Evolutionary conservation across 2,113 vertebrate genomes (phyloP).

Genomic region (Charina bottae): DNA sequence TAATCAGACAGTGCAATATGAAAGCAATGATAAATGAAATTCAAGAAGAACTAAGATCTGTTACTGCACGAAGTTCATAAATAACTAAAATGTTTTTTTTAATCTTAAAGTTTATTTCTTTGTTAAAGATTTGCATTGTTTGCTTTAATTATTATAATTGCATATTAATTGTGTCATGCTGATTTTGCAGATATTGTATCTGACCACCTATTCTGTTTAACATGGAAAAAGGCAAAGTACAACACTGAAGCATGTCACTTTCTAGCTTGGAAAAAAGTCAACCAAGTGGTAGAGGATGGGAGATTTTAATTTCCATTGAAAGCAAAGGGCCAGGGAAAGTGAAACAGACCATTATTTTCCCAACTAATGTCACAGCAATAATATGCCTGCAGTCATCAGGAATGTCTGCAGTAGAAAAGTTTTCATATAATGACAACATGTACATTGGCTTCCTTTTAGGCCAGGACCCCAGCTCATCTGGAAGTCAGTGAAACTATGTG

Average conservation of each 20-base stretch:
- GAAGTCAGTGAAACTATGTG: not conserved
- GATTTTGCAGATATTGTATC: not conserved
- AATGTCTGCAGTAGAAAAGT: not conserved
- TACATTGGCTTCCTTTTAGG: not conserved
- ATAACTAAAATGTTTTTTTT: slow-evolving; percentile 18
- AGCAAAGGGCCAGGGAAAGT: not conserved
- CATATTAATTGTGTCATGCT: not conserved
- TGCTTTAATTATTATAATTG: not conserved
- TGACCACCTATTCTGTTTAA: not conserved
- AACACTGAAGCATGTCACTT: not conserved
- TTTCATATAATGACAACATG: not conserved
- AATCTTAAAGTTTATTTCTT: not conserved
- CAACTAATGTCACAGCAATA: not conserved
- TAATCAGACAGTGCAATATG: slow-evolving; percentile 69
- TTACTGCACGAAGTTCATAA: slow-evolving; percentile 7
- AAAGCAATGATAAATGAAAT: slow-evolving; percentile 57
- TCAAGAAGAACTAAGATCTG: slow-evolving; percentile 13
- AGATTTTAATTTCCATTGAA: not conserved
- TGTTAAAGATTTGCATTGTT: not conserved
- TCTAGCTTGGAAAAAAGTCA: not conserved
- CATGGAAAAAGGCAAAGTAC: not conserved
- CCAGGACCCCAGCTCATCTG: not conserved
- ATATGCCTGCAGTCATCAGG: not conserved
- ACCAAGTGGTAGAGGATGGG: not conserved
- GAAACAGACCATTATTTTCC: not conserved